phyloP scores from a whole-genome alignment of 2,113 vertebrate species.

The Atractosteus spatula region DNA sequence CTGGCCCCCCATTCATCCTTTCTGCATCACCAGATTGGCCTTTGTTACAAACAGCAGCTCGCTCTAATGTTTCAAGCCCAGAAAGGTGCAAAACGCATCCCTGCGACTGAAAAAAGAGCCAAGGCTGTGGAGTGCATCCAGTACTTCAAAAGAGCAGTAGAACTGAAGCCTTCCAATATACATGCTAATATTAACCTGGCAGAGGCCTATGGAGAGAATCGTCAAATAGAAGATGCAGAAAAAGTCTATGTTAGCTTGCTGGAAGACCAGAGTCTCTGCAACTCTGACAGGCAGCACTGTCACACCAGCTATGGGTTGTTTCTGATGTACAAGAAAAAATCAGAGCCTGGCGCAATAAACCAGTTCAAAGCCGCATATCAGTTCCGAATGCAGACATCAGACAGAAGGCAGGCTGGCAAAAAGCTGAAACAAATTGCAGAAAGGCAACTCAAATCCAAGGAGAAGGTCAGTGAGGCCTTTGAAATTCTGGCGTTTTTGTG shows the following conservation, averaged over 20 bases:
- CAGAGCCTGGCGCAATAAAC: conserved; percentile 15
- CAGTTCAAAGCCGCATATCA: conserved; percentile 30
- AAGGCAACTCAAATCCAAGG: not conserved
- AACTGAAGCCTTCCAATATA: conserved; percentile 26
- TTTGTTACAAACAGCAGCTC: conserved; percentile 37
- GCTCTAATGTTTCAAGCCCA: not conserved
- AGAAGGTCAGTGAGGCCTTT: conserved; percentile 7
- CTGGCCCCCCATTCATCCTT: conserved; percentile 26
- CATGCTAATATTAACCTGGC: conserved; percentile 29
- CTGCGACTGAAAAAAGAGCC: not conserved
- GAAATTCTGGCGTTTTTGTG: conserved; percentile 34
- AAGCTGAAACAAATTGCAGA: conserved; percentile 29
- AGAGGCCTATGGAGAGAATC: conserved; percentile 20
- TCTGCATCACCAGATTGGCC: conserved; percentile 45
- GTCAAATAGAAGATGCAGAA: conserved; percentile 25
- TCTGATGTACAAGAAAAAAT: conserved; percentile 27
- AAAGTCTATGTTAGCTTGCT: conserved; percentile 31
- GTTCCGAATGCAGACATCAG: conserved; percentile 12
- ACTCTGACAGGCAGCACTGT: conserved; percentile 27
- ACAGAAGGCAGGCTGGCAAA: conserved; percentile 22
- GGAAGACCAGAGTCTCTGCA: conserved; percentile 6
- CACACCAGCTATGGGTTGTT: conserved; percentile 24
- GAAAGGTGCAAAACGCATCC: not conserved
- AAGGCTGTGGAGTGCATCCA: conserved; percentile 26
- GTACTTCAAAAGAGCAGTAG: conserved; percentile 30